These are phyloP conservation scores for Prinia subflava DNA, from an alignment of 2,113 vertebrate genomes.

Conservation along the genomic window DNA sequence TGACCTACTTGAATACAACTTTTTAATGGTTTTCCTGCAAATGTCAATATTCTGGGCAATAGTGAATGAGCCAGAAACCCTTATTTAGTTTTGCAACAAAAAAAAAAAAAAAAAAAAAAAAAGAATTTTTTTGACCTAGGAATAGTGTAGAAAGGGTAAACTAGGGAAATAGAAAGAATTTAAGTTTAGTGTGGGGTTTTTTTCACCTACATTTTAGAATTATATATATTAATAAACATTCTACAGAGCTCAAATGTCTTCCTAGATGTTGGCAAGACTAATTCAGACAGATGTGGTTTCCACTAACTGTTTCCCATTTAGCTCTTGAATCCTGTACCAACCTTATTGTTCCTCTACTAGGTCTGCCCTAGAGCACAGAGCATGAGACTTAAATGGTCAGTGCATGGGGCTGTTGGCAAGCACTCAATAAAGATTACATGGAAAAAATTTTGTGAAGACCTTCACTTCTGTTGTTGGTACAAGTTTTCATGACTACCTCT, in stretches of 20 bases:
- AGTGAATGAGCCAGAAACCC: neutral
- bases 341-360: neutral
- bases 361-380: neutral
- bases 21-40: neutral
- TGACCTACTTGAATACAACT: neutral
- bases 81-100: neutral
- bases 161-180: neutral
- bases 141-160: neutral
- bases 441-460: neutral
- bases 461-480: neutral
- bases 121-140: neutral
- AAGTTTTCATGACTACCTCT: neutral
- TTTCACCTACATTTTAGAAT: neutral
- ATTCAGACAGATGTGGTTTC: neutral
- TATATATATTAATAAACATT: neutral
- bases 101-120: too few relatives aligned
- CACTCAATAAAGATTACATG: neutral
- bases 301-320: neutral
- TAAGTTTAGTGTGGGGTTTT: fast-evolving
- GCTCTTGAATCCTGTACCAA: neutral
- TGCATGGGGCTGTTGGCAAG: neutral
- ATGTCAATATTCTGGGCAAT: neutral
- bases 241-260: neutral
- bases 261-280: neutral
- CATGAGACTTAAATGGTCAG: neutral